Evolutionary conservation across 2,888 invertebrate species (phyloP), one percentile per base, ranked within the genome.

Genomic region (Metallyticus violacea): DNA sequence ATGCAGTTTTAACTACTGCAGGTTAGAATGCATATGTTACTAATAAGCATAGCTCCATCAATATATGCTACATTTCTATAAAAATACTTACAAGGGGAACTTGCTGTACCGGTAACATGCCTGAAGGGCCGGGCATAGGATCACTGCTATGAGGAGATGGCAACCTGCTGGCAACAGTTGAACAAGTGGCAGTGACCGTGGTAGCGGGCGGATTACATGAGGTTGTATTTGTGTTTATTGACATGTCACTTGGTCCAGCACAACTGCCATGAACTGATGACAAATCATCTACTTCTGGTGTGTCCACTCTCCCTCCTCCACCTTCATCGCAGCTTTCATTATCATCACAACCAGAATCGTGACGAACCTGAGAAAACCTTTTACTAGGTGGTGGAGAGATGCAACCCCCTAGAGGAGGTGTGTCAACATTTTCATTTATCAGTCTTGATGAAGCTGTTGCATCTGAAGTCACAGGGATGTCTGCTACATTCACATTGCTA

Each of bases 71-170:
- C n/a, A 62, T 62, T 9, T 62, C 40, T 62, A 62, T 80, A 30
- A 30, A 29, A 26, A 85, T 89, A 92, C 94, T 94, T 92, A 97
- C 97, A 94, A 97, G 94, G 91, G 97, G 97, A 92, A 96, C 97
- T 94, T 97, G 96, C 92, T 97, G 97, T 90, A 97, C 96, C 87
- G 97, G 97, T 87, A 96, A 96, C 90, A 97, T 93, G 88, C 96
- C 96, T 81, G 97, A 97, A n/a, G 97, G 96, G 88, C 96, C 97
- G 88, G 97, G 95, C 84, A 96, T 93, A 76, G 95, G 95, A 91
- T 95, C 95, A 90, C 94, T 94, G 90, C 93, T 93, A 90, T 95
- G 93, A 82, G 95, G 95, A 90, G 95, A 95, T 87, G 95, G 89
- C 84, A 90, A 89, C n/a, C 89, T 89, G 85, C 89, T 85, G n/a